These are phyloP conservation scores for Picus viridis DNA, from an alignment of 2,797 vertebrate genomes.

Conservation along the genomic window DNA sequence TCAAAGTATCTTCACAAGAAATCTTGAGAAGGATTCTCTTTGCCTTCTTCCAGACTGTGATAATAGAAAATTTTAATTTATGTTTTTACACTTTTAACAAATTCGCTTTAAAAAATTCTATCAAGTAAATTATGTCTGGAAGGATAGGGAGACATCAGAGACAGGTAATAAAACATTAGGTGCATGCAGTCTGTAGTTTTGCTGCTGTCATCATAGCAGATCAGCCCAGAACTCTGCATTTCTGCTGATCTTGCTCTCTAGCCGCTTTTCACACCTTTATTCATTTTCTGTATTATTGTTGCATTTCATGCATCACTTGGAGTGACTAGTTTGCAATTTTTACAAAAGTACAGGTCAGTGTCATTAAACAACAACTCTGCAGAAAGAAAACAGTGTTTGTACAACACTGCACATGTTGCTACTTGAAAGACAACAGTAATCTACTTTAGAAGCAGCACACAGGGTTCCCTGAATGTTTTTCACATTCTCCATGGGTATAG, in stretches of 20 bases:
- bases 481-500: slow-evolving; percentile 55
- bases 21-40: neutral
- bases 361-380: slow-evolving; percentile 42
- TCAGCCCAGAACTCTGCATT: neutral
- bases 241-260: neutral
- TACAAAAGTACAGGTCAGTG: neutral
- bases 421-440: slow-evolving; percentile 25
- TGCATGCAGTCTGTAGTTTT: neutral
- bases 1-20: neutral
- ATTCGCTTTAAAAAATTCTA: neutral
- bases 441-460: slow-evolving; percentile 50
- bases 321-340: neutral
- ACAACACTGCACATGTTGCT: neutral
- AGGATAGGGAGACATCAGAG: neutral
- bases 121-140: neutral
- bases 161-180: neutral
- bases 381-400: slow-evolving; percentile 15
- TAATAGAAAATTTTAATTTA: neutral
- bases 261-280: neutral
- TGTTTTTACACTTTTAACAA: neutral
- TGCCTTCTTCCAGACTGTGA: neutral
- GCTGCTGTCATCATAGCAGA: neutral
- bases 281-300: neutral
- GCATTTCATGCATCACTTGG: slow-evolving; percentile 28
- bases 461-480: slow-evolving; percentile 17